These are phyloP conservation scores for Micromys minutus DNA, from an alignment of 2,113 vertebrate species.

Conservation along the genomic window DNA sequence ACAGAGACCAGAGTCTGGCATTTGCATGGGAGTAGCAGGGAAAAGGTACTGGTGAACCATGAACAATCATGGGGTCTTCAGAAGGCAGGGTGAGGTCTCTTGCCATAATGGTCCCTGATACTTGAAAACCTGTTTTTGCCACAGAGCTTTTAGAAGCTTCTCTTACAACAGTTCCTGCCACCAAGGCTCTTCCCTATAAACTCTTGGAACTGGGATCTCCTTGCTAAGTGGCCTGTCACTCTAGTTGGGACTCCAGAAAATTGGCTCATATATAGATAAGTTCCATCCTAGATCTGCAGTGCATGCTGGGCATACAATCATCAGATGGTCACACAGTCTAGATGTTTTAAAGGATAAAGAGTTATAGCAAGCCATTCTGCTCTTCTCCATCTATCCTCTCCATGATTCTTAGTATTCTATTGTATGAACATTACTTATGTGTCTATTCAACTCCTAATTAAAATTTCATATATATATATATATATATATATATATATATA, in stretches of 20 bases:
- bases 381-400: neutral
- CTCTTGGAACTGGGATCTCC: neutral
- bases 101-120: neutral
- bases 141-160: neutral
- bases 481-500: no score
- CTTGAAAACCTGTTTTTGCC: neutral
- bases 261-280: neutral
- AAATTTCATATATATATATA: neutral
- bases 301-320: neutral
- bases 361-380: neutral
- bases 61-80: neutral
- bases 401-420: neutral
- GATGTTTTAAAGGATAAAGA: neutral
- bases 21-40: neutral
- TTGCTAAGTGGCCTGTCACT: neutral
- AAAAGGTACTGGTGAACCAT: neutral
- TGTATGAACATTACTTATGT: neutral
- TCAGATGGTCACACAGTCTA: neutral
- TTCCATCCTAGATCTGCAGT: neutral
- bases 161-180: neutral
- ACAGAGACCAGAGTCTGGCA: neutral
- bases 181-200: neutral
- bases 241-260: neutral
- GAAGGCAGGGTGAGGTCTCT: fast-evolving
- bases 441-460: neutral